Conservation (phyloP, 2,797 vertebrate species). For the Phoxinus dragarum region DNA sequence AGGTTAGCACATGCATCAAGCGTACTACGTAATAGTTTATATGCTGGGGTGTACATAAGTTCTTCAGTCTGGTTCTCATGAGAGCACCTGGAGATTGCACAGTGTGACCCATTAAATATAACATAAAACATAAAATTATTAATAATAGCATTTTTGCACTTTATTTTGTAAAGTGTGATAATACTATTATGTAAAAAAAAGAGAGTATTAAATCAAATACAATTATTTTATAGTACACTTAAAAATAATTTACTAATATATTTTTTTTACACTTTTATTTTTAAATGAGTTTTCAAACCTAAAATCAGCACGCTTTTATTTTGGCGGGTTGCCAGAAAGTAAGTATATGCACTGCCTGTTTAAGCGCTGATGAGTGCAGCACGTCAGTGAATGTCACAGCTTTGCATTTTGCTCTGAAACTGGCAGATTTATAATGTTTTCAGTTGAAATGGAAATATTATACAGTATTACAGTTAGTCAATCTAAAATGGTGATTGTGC, state of each 20-base stretch:
- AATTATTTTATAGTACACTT: neutral
- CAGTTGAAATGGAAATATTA: no score
- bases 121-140: accelerated
- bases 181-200: neutral
- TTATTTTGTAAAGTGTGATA: neutral
- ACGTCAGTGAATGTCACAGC: no score
- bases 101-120: neutral
- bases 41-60: no score
- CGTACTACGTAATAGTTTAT: neutral
- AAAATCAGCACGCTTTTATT: neutral
- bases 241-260: no score
- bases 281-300: neutral
- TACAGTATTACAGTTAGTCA: no score
- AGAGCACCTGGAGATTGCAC: no score
- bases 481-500: no score
- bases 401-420: no score
- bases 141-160: neutral
- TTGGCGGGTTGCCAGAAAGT: neutral
- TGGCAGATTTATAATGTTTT: no score
- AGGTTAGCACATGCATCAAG: conserved; percentile 72
- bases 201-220: neutral
- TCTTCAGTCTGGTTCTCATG: no score
- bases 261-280: no score
- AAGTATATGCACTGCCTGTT: neutral
- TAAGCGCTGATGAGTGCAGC: neutral